phyloP scores from a whole-genome alignment of 2,797 vertebrate genomes.

The Numenius phaeopus region DNA sequence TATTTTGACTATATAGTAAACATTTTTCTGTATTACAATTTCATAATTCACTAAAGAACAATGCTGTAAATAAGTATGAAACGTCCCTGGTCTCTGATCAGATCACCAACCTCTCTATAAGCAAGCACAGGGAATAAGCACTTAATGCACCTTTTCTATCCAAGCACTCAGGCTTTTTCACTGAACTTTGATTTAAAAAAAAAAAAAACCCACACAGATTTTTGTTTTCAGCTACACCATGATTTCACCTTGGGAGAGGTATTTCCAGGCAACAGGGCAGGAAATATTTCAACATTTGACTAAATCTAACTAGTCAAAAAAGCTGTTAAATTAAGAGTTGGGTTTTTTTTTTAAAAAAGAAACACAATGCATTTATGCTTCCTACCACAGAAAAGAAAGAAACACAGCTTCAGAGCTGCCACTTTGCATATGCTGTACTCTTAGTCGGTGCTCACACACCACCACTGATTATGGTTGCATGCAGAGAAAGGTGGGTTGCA shows the following conservation, averaged over 20 bases:
- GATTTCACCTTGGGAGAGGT: not conserved
- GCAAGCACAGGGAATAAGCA: not conserved
- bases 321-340: not conserved
- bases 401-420: not conserved
- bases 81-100: not conserved
- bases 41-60: not conserved
- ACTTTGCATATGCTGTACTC: not conserved
- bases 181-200: not conserved
- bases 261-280: not conserved
- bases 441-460: not conserved
- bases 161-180: not conserved
- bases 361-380: not conserved
- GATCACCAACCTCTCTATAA: not conserved
- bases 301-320: not conserved
- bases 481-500: not conserved
- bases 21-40: not conserved
- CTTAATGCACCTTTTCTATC: not conserved
- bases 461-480: fast-evolving
- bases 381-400: not conserved
- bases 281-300: not conserved
- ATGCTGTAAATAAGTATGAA: not conserved
- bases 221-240: not conserved
- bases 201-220: not conserved
- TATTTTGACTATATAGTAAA: not conserved
- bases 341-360: not conserved